Percentiles rank a stretch among this genome's conserved stretches.
Evolutionary conservation across 2,797 vertebrate genomes (phyloP).

Genomic region (Potorous gilbertii): DNA sequence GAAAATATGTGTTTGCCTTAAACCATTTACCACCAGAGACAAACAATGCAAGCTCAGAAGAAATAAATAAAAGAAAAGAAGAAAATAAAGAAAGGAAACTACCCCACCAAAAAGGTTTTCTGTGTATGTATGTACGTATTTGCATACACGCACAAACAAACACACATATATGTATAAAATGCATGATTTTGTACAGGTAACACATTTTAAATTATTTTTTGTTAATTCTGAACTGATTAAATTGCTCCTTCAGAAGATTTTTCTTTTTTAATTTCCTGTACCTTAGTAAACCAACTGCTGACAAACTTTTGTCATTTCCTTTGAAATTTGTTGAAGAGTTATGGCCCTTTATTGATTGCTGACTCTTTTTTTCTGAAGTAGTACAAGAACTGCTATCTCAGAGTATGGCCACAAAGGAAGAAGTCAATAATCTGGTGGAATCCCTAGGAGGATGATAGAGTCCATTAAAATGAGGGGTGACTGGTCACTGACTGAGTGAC

Average conservation of each 20-base stretch:
- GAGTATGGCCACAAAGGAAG: constrained; percentile 65
- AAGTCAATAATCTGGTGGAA: constrained; percentile 77
- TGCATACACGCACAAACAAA: no score
- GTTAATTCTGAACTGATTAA: constrained; percentile 3
- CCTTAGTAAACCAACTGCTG: neutral
- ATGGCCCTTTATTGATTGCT: constrained; percentile 33
- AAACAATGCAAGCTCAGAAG: neutral
- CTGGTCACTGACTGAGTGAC: constrained; percentile 75
- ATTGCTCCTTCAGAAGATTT: neutral
- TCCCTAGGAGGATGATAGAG: constrained; percentile 68
- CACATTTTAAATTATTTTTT: neutral
- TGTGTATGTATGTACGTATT: neutral
- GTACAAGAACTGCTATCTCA: constrained; percentile 68
- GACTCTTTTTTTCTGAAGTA: constrained; percentile 63
- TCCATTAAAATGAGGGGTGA: constrained; percentile 77
- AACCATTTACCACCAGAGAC: neutral
- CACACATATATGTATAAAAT: neutral
- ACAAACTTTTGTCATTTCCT: constrained; percentile 10
- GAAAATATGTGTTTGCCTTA: neutral
- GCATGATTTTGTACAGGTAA: neutral
- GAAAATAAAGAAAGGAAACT: no score
- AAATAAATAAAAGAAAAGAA: neutral
- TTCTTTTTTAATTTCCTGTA: neutral
- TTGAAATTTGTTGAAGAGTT: neutral
- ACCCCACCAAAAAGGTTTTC: neutral